Conservation (phyloP, 2,888 invertebrate species). For the Agrenia bidenticulata region DNA sequence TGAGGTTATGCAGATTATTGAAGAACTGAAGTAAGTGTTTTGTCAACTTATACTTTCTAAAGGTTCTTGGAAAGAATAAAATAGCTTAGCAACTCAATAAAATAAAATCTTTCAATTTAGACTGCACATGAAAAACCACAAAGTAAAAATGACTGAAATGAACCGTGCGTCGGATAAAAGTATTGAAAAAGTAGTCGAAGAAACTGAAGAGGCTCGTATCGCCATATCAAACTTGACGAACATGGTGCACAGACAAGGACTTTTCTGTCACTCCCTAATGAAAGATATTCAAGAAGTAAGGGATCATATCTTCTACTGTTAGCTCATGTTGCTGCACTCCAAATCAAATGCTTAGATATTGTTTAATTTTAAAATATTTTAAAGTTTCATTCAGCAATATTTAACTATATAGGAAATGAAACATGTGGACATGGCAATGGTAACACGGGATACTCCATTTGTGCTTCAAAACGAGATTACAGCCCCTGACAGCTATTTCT, state of each 20-base stretch:
- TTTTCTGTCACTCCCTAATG: slow-evolving; percentile 19
- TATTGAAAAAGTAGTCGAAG: slow-evolving; percentile 21
- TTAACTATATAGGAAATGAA: slow-evolving; percentile 19
- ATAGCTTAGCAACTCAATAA: no score
- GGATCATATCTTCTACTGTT: neutral
- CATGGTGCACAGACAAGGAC: slow-evolving; percentile 23
- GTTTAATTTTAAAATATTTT: neutral
- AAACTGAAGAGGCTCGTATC: slow-evolving; percentile 26
- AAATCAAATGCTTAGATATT: neutral
- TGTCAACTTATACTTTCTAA: neutral
- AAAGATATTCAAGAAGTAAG: slow-evolving; percentile 27
- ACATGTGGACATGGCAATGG: slow-evolving; percentile 21
- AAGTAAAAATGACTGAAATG: slow-evolving; percentile 18
- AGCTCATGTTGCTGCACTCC: neutral
- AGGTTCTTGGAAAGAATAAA: neutral
- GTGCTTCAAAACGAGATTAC: slow-evolving; percentile 6
- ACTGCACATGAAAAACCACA: slow-evolving; percentile 32
- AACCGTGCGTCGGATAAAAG: slow-evolving; percentile 12
- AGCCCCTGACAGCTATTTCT: slow-evolving; percentile 16
- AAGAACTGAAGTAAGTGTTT: slow-evolving; percentile 26
- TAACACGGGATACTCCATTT: slow-evolving; percentile 12
- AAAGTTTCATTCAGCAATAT: no score
- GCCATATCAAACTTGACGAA: slow-evolving; percentile 12
- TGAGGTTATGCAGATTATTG: slow-evolving; percentile 24
- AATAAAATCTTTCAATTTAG: neutral